Base-by-base conservation (phyloP, 2,888 invertebrate genomes). In the Dicycla oo region DNA sequence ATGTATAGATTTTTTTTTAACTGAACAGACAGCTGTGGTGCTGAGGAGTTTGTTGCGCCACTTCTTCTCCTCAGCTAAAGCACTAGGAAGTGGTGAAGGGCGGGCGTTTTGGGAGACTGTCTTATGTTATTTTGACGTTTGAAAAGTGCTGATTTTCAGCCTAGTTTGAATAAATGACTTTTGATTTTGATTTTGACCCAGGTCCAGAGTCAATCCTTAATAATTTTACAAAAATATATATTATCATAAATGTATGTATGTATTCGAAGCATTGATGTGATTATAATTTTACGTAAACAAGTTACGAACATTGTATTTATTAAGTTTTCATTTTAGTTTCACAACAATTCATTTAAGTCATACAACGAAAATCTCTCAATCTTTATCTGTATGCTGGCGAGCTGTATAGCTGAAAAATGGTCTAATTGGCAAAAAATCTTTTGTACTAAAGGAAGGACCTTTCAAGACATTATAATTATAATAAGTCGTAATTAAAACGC, bases 401-500 rank as follows among this genome's bases (percentile, higher is more conserved):
- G 7, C 20, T 8, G 8, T 47, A 15, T 43, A 43, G 43, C 13
- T 53, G 15, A 53, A 15, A 51, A 51, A 23, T 23, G 13, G 51
- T 51, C 23, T 23, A 23, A 13, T 11, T 6, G 51, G 13, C 13
- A 23, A 23, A 23, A 51, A 23, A 13, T 7, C 13, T 23, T 51
- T 23, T 51, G 13, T 13, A 49, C 38, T 38, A 3, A 34, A 34
- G 34, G 4, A 34, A 34, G 34, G 34, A 18, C 20, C 8, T 8
- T 20, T 20, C 20, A 47, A 47, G 47, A 47, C 2, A 47, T 20
- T 20, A 47, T 8, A 20, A 20, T 34, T 6, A 47, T 45, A 7
- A 10, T n/a, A 49, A 49, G 49, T 51, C 13, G 11, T 40, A 69
- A 69, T 69, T 49, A 11, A 23, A 65, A 26, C 73, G 76, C 72